Evolutionary conservation across 2,113 vertebrate genomes (phyloP).

Genomic region (Halichoeres trimaculatus): DNA sequence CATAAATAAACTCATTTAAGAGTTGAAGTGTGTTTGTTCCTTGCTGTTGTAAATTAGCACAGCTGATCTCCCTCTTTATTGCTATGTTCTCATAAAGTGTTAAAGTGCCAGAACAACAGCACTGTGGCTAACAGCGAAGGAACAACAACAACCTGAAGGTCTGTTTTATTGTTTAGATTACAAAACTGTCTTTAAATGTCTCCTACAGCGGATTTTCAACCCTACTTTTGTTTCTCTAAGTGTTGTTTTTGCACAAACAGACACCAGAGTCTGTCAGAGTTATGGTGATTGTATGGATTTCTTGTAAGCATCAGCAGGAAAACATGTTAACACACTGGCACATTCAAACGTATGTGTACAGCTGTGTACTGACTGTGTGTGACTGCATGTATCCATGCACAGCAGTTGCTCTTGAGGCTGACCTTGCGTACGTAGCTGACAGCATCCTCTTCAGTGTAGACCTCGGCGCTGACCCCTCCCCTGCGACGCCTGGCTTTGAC

Average conservation of each 20-base stretch:
- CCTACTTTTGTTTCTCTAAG: not conserved
- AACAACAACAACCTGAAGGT: not conserved
- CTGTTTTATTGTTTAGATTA: not conserved
- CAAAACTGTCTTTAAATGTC: not conserved
- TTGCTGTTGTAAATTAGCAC: not conserved
- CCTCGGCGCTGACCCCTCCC: conserved; percentile 95
- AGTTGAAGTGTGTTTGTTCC: conserved; percentile 19
- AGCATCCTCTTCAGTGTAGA: conserved; percentile 97
- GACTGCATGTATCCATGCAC: too few relatives aligned
- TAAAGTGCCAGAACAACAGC: not conserved
- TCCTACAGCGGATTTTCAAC: not conserved
- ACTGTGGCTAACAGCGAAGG: not conserved
- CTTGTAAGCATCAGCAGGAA: not conserved
- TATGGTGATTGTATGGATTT: not conserved
- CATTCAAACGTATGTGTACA: not conserved
- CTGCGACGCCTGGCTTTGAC: conserved; percentile 91
- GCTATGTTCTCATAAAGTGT: conserved; percentile 8
- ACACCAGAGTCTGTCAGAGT: not conserved
- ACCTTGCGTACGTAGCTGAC: conserved; percentile 98
- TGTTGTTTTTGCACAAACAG: not conserved
- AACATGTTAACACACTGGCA: not conserved
- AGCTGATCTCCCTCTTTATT: not conserved
- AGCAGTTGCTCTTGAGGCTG: conserved; percentile 35
- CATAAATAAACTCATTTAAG: conserved; percentile 10
- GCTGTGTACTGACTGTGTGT: not conserved